These are phyloP conservation scores for Trissolcus japonicus DNA, from an alignment of 2,888 invertebrate species.

Conservation along the genomic window DNA sequence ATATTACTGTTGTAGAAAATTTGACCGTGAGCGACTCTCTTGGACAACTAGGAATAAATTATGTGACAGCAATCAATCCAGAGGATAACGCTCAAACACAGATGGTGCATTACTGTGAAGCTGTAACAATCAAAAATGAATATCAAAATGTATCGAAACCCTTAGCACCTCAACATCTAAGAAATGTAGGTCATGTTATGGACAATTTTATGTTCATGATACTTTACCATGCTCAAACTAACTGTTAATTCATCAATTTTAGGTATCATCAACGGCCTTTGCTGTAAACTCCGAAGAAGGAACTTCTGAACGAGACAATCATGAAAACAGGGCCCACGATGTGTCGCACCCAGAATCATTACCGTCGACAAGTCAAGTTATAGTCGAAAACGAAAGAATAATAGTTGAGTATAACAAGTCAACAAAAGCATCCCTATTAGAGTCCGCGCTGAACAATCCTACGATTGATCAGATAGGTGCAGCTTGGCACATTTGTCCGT, in stretches of 20 bases:
- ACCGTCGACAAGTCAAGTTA: conserved; percentile 67
- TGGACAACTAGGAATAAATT: conserved; percentile 72
- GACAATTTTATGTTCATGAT: conserved; percentile 51
- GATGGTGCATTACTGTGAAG: conserved; percentile 70
- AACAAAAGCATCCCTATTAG: conserved; percentile 67
- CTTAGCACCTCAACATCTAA: conserved; percentile 60
- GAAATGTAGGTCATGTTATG: conserved; percentile 60
- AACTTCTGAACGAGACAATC: conserved; percentile 64
- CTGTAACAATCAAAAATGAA: conserved; percentile 65
- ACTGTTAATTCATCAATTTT: neutral
- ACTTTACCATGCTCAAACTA: neutral
- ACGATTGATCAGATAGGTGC: conserved; percentile 70
- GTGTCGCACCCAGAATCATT: conserved; percentile 59
- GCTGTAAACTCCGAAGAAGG: conserved; percentile 57
- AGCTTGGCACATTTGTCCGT: conserved; percentile 73
- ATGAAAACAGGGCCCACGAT: conserved; percentile 58
- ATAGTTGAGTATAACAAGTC: conserved; percentile 70
- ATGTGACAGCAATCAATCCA: conserved; percentile 70
- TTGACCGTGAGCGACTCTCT: conserved; percentile 66
- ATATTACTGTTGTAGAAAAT: conserved; percentile 72
- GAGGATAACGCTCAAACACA: conserved; percentile 65
- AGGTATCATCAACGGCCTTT: conserved; percentile 64
- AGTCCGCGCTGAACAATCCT: conserved; percentile 68
- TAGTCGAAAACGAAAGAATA: conserved; percentile 62
- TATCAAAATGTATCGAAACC: conserved; percentile 66